Conservation (phyloP, 2,113 vertebrate genomes). For the Athene cunicularia region DNA sequence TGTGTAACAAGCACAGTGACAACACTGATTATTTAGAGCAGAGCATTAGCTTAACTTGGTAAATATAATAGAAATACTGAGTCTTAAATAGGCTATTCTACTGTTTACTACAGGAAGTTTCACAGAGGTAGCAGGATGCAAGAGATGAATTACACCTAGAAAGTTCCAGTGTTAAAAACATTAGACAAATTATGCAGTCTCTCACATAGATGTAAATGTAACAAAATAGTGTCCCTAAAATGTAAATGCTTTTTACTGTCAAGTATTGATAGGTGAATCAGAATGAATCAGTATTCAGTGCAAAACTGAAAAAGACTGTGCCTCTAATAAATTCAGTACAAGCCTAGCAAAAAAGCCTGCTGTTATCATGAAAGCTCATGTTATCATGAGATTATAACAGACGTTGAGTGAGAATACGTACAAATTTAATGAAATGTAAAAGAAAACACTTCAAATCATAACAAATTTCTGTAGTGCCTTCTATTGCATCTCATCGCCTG, state of each 20-base stretch:
- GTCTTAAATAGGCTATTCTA: not conserved
- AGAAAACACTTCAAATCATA: slow-evolving; percentile 21
- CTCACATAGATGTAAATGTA: not conserved
- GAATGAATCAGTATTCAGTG: not conserved
- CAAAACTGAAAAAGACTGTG: not conserved
- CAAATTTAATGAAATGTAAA: slow-evolving; percentile 27
- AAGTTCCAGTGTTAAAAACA: not conserved
- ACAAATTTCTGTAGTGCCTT: slow-evolving; percentile 1
- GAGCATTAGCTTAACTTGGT: not conserved
- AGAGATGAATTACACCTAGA: not conserved
- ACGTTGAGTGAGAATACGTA: slow-evolving; percentile 7
- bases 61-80: not conserved
- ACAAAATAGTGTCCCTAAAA: not conserved
- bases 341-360: not conserved
- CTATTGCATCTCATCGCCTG: not conserved
- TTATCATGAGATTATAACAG: slow-evolving; percentile 19
- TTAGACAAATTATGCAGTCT: not conserved
- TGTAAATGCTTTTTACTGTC: not conserved
- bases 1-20: not conserved
- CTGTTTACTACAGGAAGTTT: not conserved
- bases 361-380: slow-evolving; percentile 12
- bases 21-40: not conserved
- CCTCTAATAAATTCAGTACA: slow-evolving; percentile 26
- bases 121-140: not conserved
- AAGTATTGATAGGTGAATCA: slow-evolving; percentile 17